Percentiles rank a stretch among this genome's conserved stretches.
Conservation (phyloP, 2,113 vertebrate species). For the Bubo blakistoni region DNA sequence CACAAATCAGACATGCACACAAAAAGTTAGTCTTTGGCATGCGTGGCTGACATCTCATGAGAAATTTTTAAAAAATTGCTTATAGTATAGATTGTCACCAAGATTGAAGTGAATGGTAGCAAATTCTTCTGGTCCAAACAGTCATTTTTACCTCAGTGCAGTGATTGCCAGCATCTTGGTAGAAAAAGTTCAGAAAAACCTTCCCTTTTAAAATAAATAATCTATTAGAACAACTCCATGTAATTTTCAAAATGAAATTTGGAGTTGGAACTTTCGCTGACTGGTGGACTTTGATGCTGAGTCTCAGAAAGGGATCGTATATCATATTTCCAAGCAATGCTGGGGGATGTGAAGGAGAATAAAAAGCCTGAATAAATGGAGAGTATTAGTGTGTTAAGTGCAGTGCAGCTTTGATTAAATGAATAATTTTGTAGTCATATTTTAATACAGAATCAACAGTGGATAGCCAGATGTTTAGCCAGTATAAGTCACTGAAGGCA, state of each 20-base stretch:
- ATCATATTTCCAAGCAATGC: not conserved
- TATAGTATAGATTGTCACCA: not conserved
- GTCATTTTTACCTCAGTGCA: not conserved
- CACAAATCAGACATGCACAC: not conserved
- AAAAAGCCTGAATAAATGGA: not conserved
- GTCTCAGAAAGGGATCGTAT: not conserved
- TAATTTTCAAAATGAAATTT: conserved; percentile 17
- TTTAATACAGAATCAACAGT: not conserved
- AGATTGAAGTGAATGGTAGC: not conserved
- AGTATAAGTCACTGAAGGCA: not conserved
- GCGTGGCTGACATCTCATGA: not conserved
- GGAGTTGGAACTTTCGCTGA: not conserved
- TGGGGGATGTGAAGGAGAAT: not conserved
- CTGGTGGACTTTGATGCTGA: not conserved
- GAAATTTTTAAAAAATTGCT: conserved; percentile 5
- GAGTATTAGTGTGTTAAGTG: not conserved
- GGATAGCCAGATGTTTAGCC: not conserved
- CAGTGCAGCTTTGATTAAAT: not conserved
- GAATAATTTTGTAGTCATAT: not conserved
- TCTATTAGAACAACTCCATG: not conserved
- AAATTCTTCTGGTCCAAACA: not conserved
- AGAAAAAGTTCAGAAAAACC: conserved; percentile 1
- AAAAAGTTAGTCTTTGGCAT: not conserved
- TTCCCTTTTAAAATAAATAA: conserved; percentile 26
- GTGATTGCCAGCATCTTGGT: not conserved